phyloP scores from a whole-genome alignment of 2,888 invertebrate genomes.

The Notocelia uddmanniana region DNA sequence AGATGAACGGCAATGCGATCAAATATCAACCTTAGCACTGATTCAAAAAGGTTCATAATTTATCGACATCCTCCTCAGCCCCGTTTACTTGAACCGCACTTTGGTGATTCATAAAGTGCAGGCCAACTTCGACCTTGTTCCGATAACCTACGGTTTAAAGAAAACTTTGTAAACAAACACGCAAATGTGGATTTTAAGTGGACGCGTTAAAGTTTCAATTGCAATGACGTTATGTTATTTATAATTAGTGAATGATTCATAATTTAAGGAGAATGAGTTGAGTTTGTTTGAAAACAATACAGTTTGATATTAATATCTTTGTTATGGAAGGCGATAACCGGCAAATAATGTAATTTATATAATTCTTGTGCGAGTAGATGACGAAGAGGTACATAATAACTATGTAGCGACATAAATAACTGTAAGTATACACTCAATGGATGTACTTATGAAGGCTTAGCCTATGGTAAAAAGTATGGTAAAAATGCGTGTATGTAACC shows the following conservation, averaged over 20 bases:
- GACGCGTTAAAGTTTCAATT: background rate
- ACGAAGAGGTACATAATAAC: too few species aligned
- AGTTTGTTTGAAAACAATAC: constrained; percentile 3
- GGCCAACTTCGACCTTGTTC: background rate
- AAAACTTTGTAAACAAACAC: background rate
- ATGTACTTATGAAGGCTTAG: too few species aligned
- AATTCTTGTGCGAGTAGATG: too few species aligned
- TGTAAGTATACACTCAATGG: too few species aligned
- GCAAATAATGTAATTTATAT: background rate
- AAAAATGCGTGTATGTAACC: too few species aligned
- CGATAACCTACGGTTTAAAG: background rate
- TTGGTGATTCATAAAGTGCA: background rate
- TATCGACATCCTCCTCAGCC: background rate
- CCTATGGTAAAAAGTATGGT: too few species aligned
- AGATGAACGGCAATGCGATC: too few species aligned
- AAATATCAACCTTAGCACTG: too few species aligned
- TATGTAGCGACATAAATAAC: too few species aligned
- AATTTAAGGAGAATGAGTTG: background rate
- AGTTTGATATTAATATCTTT: constrained; percentile 1
- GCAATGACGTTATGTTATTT: background rate
- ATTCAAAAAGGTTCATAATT: background rate
- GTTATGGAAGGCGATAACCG: background rate
- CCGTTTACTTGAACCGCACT: background rate
- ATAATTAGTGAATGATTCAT: background rate
- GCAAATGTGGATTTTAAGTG: background rate